Base-by-base conservation (phyloP, 1,140 invertebrate species). In the Eriosoma lanigerum region DNA sequence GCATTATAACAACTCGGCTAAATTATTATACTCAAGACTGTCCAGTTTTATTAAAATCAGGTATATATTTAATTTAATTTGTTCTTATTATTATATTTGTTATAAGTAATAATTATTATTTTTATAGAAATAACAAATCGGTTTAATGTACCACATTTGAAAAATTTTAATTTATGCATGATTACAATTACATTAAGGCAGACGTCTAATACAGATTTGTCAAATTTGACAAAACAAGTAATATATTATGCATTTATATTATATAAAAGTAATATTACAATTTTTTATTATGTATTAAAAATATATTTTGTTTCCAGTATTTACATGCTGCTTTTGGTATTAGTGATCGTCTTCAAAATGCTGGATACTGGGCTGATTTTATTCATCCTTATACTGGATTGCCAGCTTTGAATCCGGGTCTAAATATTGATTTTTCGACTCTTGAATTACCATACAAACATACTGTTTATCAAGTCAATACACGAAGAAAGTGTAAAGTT, bases 281-380 rank as follows among this genome's bases (percentile, higher is more conserved):
- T 38, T 64, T 38, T 32, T 32, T 19, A 64, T 29, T 29, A 29
- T 32, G 0, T 6, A 64, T n/a, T 62, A 1, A 10, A 64, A 21
- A 64, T 46, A 17, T 70, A 48, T 50, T 72, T 29, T 72, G 8
- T 19, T 84, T 84, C 19, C 66, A 84, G 84, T 85, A 85, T 83
- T 73, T 86, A 29, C 58, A 83, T 56, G 83, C 82, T 60, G 86
- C 86, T 19, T 84, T 85, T 81, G 84, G 86, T 52, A 83, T 87
- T 24, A 86, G 84, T 83, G 81, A 81, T 52, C 84, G 84, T 29
- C 62, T 86, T 26, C 82, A 85, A 64, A 83, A 85, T 21, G 85
- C 84, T 76, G 89, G 89, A 5, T 91, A 86, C 83, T 91, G 90
- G 90, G 89, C 90, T 12, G 91, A 92, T 84, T 92, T 92, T 83